Percentiles rank a stretch among this genome's conserved stretches.
Evolutionary conservation across 1,140 invertebrate genomes (phyloP).

Genomic region (Panonychus citri): DNA sequence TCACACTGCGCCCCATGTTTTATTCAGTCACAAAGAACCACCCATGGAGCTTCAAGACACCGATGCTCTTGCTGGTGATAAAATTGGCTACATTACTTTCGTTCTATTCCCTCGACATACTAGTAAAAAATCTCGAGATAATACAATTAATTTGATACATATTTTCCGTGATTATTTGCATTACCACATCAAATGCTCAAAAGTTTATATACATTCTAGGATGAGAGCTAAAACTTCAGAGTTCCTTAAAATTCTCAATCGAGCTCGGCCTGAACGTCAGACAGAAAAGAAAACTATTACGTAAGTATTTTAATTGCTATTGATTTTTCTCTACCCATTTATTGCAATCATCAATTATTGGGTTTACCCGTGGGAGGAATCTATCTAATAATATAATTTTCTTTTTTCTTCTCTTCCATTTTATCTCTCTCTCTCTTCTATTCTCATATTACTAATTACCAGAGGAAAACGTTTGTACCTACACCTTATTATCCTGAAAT

Average conservation of each 20-base stretch:
- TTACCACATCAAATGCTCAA: slow-evolving; percentile 99
- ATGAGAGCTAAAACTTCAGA: slow-evolving; percentile 97
- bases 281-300: slow-evolving; percentile 85
- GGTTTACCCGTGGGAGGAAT: neutral
- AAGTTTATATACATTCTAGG: slow-evolving; percentile 94
- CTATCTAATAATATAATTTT: neutral
- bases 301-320: too few species aligned
- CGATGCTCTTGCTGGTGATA: slow-evolving; percentile 78
- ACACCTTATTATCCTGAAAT: neutral
- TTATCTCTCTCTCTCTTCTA: too few species aligned
- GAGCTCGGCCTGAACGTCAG: slow-evolving; percentile 72
- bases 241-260: slow-evolving; percentile 91
- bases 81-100: slow-evolving; percentile 98
- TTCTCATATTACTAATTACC: too few species aligned
- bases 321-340: too few species aligned
- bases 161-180: slow-evolving; percentile 97
- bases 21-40: slow-evolving; percentile 64
- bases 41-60: slow-evolving; percentile 80
- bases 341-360: too few species aligned
- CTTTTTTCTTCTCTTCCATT: neutral
- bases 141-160: slow-evolving; percentile 96
- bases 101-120: slow-evolving; percentile 88
- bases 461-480: neutral
- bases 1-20: slow-evolving; percentile 49
- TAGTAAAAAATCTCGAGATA: slow-evolving; percentile 66